Conservation (phyloP, 2,888 invertebrate species). For the Quadriops clusia region DNA sequence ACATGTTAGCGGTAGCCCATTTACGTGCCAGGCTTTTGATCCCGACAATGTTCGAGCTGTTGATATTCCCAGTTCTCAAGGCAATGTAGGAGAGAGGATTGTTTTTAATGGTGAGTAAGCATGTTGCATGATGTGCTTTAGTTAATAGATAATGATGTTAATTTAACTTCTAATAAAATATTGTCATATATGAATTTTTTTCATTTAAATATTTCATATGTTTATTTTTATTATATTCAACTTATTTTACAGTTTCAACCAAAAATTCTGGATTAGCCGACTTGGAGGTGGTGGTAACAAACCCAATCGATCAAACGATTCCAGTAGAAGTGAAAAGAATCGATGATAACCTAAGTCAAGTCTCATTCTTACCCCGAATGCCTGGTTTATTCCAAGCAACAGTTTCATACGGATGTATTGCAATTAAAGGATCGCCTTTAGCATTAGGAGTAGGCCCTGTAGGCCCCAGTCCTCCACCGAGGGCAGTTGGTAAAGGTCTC, state of each 20-base stretch:
- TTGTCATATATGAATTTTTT: not conserved
- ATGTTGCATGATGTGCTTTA: not conserved
- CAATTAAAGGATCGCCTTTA: slow-evolving; percentile 43
- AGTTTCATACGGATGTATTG: slow-evolving; percentile 56
- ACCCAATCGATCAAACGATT: slow-evolving; percentile 73
- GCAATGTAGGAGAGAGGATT: slow-evolving; percentile 73
- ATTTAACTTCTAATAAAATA: not conserved
- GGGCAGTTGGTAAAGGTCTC: slow-evolving; percentile 56
- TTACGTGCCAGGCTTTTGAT: slow-evolving; percentile 86
- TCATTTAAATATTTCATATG: slow-evolving; percentile 1
- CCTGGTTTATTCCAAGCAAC: slow-evolving; percentile 62
- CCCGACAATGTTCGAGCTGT: slow-evolving; percentile 69
- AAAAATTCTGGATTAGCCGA: slow-evolving; percentile 77
- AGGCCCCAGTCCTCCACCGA: slow-evolving; percentile 43
- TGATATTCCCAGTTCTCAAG: slow-evolving; percentile 60
- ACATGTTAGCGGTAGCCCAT: slow-evolving; percentile 86
- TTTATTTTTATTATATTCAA: slow-evolving; percentile 6
- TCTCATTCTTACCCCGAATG: slow-evolving; percentile 75
- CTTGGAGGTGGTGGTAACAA: slow-evolving; percentile 75
- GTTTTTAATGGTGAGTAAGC: slow-evolving; percentile 57
- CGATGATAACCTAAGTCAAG: slow-evolving; percentile 57
- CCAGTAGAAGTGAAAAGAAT: slow-evolving; percentile 65
- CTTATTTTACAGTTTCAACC: slow-evolving; percentile 51
- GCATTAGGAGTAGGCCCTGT: slow-evolving; percentile 50
- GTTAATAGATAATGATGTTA: not conserved